Percentiles rank a stretch among this genome's conserved stretches.
phyloP scores from a whole-genome alignment of 1,140 invertebrate species.

The Phocides pigmalion region DNA sequence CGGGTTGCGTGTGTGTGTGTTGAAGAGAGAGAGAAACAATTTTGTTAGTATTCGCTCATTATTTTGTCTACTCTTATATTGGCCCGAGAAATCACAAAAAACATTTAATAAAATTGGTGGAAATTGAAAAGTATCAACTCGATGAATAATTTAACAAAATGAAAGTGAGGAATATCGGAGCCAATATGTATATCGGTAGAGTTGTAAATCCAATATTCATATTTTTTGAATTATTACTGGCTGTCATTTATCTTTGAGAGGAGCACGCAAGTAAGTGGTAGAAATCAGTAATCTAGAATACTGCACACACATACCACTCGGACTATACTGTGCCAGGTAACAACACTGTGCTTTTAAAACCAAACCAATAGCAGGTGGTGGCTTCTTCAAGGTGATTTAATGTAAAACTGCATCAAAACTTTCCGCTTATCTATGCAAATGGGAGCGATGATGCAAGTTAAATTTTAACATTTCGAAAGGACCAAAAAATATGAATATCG shows the following conservation, averaged over 20 bases:
- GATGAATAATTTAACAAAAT: conserved; percentile 20
- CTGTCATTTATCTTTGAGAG: conserved; percentile 71
- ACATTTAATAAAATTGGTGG: conserved; percentile 15
- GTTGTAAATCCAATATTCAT: conserved; percentile 75
- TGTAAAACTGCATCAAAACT: conserved; percentile 49
- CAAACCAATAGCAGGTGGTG: conserved; percentile 23
- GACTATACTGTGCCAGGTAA: conserved; percentile 40
- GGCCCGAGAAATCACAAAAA: conserved; percentile 36
- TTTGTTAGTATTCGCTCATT: conserved; percentile 84
- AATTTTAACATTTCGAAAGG: conserved; percentile 35
- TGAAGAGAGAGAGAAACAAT: conserved; percentile 72
- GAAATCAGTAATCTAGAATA: conserved; percentile 8
- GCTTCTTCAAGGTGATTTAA: conserved; percentile 23
- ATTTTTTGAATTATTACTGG: conserved; percentile 73
- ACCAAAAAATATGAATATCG: conserved; percentile 81
- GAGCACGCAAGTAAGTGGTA: conserved; percentile 17
- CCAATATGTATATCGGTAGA: conserved; percentile 33
- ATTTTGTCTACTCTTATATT: conserved; percentile 59
- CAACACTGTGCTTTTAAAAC: conserved; percentile 31
- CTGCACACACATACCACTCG: conserved; percentile 25
- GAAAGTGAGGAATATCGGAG: conserved; percentile 18
- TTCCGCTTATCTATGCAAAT: conserved; percentile 37
- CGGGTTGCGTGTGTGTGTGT: conserved; percentile 73
- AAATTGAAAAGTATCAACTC: conserved; percentile 4
- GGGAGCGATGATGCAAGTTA: conserved; percentile 29